Conservation (phyloP, 2,113 vertebrate genomes). For the Microcebus griseorufus region DNA sequence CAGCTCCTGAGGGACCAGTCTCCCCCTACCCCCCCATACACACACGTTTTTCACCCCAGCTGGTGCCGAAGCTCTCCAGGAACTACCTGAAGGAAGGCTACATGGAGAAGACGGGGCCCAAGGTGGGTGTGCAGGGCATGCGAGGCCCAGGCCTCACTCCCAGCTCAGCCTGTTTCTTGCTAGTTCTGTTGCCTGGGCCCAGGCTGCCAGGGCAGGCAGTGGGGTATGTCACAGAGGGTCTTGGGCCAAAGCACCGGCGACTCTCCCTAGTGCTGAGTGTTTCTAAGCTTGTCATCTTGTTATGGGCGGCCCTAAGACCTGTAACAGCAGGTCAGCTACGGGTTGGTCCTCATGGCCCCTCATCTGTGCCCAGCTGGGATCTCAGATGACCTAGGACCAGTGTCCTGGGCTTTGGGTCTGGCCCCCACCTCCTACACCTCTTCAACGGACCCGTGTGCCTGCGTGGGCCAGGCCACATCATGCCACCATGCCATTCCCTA, state of each 20-base stretch:
- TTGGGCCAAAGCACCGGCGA: fast-evolving
- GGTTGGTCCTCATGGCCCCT: background rate
- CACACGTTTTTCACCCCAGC: constrained; percentile 73
- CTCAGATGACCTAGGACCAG: background rate
- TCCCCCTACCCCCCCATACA: background rate
- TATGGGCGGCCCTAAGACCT: background rate
- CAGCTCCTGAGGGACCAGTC: background rate
- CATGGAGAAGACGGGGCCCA: constrained; percentile 96
- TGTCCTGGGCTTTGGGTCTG: background rate
- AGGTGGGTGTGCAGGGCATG: constrained; percentile 85
- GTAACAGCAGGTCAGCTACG: background rate
- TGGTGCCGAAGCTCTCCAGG: constrained; percentile 96
- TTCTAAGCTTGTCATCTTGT: background rate
- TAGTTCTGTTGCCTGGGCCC: background rate
- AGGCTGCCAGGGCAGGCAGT: background rate
- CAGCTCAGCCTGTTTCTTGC: no score
- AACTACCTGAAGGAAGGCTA: constrained; percentile 96
- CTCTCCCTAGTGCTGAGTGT: fast-evolving
- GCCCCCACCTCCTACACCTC: no score
- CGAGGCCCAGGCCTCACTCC: background rate
- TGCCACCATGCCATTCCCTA: background rate
- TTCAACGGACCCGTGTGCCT: background rate
- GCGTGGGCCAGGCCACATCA: background rate
- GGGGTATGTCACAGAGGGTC: fast-evolving
- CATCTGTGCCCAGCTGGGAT: background rate